Base-by-base conservation (phyloP, 2,797 vertebrate species). In the Lemur catta region DNA sequence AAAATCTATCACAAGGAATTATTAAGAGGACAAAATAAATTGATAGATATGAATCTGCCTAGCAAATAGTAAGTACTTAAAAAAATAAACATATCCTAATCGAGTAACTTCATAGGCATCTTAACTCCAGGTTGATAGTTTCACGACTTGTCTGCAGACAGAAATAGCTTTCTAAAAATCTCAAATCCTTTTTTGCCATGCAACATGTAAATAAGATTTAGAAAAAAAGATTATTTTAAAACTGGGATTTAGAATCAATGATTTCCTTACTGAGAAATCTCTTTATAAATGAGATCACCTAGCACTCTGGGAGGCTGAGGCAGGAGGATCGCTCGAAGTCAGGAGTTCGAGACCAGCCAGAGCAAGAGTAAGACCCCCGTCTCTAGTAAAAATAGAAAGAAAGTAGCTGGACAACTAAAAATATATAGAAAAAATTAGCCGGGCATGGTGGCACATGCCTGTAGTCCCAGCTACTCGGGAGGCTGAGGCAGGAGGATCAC, bases 51-150 rank as follows among this genome's bases (percentile, higher is more conserved):
- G 20, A 85, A 92, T 55, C 43, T 65, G 30, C 76, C 41, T 81
- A 93, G 48, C n/a, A 88, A 93, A 79, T 91, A 74, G 52, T 35
- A 48, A 55, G n/a, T n/a, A 57, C 43, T 75, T 89, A 78, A 85
- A 81, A 88, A 84, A 76, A 86, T 38, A 76, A 84, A 82, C 22
- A 59, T 63, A 72, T 71, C 13, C 28, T 69, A 75, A 11, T 48
- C 50, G 20, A 84, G 74, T 50, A 80, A 26, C 26, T 63, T 59
- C 41, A 67, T 13, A 85, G 28, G 1, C 18, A 35, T 75, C 72
- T 95, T 50, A 75, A 61, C 46, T 61, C 43, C 52, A 50, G n/a
- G 26, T 22, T 38, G 7, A 41, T 35, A 30, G 14, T 15, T 43
- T 91, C 72, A 95, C 28, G 84, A 46, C 22, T 57, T 74, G 35